Conservation (phyloP, 2,113 vertebrate species). For the Mobula birostris region DNA sequence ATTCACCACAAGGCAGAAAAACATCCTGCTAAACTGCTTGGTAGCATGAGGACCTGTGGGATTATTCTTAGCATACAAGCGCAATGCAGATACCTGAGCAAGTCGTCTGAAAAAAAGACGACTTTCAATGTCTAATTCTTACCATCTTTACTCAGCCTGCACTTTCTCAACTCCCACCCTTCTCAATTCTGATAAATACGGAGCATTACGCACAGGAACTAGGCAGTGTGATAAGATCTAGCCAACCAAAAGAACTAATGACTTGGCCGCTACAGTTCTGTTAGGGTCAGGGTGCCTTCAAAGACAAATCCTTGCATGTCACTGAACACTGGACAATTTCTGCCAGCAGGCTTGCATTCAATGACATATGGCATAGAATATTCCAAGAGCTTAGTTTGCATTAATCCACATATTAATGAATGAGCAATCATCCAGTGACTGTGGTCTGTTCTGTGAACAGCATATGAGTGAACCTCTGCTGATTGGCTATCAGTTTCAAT, state of each 20-base stretch:
- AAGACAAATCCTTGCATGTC: no score
- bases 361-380: neutral
- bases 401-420: no score
- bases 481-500: no score
- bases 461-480: no score
- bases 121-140: neutral
- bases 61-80: neutral
- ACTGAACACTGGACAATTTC: no score
- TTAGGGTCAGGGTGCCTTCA: no score
- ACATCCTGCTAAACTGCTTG: neutral
- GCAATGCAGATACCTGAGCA: neutral
- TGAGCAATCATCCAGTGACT: no score
- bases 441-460: no score
- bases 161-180: neutral
- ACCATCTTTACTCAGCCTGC: neutral
- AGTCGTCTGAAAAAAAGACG: neutral
- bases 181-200: neutral
- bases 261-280: no score
- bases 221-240: no score
- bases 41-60: neutral
- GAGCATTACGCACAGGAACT: neutral
- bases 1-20: neutral
- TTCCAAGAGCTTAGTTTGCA: no score
- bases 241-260: no score
- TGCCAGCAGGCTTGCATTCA: neutral